phyloP scores from a whole-genome alignment of 1,140 invertebrate genomes.

The Drosophila punjabiensis region DNA sequence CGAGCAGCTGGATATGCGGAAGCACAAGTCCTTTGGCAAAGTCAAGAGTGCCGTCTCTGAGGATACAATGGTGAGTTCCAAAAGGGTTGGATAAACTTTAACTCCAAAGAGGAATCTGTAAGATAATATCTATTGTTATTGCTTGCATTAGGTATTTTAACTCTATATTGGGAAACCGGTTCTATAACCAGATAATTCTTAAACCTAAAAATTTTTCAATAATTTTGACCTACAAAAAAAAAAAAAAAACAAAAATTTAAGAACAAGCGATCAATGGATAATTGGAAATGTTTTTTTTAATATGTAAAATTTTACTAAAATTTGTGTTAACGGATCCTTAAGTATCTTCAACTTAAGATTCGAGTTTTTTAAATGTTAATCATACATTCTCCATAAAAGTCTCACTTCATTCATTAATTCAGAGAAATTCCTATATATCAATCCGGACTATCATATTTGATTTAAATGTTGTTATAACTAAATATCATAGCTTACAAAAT shows the following conservation, averaged over 20 bases:
- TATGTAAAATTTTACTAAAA: no score
- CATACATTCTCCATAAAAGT: background rate
- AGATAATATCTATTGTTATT: background rate
- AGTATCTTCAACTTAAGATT: background rate
- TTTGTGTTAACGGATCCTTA: background rate
- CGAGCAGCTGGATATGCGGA: conserved; percentile 18
- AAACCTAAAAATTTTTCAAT: background rate
- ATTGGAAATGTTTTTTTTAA: no score
- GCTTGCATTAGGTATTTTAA: background rate
- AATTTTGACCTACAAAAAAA: background rate
- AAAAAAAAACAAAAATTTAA: background rate
- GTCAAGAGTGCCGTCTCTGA: conserved; percentile 45
- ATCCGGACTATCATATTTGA: background rate
- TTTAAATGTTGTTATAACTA: background rate
- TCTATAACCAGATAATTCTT: background rate
- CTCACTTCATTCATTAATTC: background rate
- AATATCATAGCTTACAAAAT: background rate
- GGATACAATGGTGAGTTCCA: conserved; percentile 57
- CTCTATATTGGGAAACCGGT: background rate
- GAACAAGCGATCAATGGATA: no score
- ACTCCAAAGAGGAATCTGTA: background rate
- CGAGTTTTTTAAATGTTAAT: background rate
- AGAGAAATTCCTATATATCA: background rate
- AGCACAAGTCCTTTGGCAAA: conserved; percentile 13
- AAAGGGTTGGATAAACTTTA: background rate